Evolutionary conservation across 2,797 vertebrate genomes (phyloP).

Genomic region (Botia kubotai): DNA sequence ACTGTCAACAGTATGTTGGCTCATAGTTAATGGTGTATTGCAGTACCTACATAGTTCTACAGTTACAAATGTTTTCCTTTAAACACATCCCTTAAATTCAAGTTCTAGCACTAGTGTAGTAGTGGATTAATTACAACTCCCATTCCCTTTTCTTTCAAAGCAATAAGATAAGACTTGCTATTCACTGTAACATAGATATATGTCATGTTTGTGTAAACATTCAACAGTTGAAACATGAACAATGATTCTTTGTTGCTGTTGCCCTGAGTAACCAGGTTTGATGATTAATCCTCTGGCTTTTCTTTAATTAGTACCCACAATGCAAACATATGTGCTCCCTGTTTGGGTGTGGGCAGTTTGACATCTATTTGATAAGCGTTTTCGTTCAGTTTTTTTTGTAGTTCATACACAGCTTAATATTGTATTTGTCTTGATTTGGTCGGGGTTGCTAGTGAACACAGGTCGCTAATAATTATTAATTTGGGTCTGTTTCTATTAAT

Average conservation of each 20-base stretch:
- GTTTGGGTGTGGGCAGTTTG: slow-evolving; percentile 1
- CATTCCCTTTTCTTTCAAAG: not conserved
- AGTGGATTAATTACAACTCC: not conserved
- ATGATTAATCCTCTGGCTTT: not conserved
- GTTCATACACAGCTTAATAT: not conserved
- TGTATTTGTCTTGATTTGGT: not conserved
- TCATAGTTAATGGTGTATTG: not conserved
- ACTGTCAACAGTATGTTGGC: not conserved
- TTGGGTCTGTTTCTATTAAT: not conserved
- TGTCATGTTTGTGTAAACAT: slow-evolving; percentile 1
- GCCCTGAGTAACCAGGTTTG: not conserved
- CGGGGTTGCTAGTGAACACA: not conserved
- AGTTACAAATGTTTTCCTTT: not conserved
- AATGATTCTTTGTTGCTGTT: not conserved
- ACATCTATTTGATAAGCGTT: not conserved
- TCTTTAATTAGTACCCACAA: not conserved
- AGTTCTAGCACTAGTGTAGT: not conserved
- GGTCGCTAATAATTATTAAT: not conserved
- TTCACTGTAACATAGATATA: not conserved
- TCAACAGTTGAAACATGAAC: not conserved
- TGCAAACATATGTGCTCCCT: not conserved
- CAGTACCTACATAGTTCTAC: not conserved
- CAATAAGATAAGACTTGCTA: not conserved
- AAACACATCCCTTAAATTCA: not conserved
- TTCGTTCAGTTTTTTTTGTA: not conserved